These are phyloP conservation scores for Zelleria hepariella DNA, from an alignment of 2,888 invertebrate species.

Conservation along the genomic window DNA sequence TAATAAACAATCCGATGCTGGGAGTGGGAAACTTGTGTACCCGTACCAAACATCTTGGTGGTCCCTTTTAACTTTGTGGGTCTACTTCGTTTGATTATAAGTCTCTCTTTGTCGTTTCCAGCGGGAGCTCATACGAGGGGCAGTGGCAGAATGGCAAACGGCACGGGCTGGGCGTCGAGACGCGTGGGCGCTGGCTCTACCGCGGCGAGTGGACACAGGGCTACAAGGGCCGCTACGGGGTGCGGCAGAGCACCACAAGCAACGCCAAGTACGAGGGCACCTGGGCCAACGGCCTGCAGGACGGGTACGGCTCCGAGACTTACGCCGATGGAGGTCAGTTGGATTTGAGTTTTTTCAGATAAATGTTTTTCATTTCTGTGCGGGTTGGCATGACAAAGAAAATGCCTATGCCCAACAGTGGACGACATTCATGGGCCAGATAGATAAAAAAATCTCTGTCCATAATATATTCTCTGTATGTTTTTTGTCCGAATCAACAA, in stretches of 20 bases:
- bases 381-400: no score
- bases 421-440: no score
- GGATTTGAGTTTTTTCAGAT: constrained; percentile 8
- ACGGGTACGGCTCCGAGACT: constrained; percentile 99
- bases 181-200: constrained; percentile 97
- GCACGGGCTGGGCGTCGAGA: constrained; percentile 98
- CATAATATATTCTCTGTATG: no score
- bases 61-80: no score
- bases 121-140: constrained; percentile 96
- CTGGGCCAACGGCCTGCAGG: constrained; percentile 98
- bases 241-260: constrained; percentile 94
- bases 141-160: constrained; percentile 99
- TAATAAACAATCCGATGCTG: no score
- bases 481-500: no score
- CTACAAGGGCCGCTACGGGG: constrained; percentile 98
- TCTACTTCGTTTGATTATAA: no score
- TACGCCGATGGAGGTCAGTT: constrained; percentile 98
- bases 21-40: no score
- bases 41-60: no score
- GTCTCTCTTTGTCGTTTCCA: no score
- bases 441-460: no score
- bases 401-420: no score
- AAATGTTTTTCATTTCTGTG: not conserved
- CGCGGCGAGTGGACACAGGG: constrained; percentile 99
- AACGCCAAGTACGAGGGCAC: constrained; percentile 98